A percentile compares a stretch with the other conserved stretches of the same genome.
These are phyloP conservation scores for Platynereis dumerilii DNA, from an alignment of 2,888 invertebrate genomes.

Conservation along the genomic window DNA sequence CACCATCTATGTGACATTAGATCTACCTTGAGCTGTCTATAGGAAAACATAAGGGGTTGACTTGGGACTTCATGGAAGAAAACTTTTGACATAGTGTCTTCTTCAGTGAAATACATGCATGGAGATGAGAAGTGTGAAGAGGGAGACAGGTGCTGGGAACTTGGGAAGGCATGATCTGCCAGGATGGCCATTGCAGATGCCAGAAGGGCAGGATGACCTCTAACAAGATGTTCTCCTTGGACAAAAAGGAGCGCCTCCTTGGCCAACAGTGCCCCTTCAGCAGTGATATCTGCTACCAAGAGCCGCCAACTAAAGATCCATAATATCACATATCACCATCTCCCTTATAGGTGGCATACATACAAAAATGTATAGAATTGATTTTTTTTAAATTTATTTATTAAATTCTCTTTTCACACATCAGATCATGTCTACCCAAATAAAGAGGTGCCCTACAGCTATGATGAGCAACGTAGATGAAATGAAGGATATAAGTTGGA, in stretches of 20 bases:
- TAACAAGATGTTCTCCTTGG: conserved; percentile 30
- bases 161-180: conserved; percentile 27
- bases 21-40: too few species aligned
- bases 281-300: conserved; percentile 24
- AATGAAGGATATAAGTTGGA: background rate
- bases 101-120: conserved; percentile 17
- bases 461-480: background rate
- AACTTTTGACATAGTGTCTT: too few species aligned
- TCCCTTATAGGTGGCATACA: too few species aligned
- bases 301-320: background rate
- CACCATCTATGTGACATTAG: too few species aligned
- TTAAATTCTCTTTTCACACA: too few species aligned
- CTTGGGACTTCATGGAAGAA: too few species aligned
- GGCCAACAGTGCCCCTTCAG: conserved; percentile 27
- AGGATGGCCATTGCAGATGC: conserved; percentile 28
- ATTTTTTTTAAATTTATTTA: too few species aligned
- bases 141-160: conserved; percentile 25
- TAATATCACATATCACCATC: too few species aligned
- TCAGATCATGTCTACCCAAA: background rate
- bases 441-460: background rate
- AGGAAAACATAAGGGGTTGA: too few species aligned
- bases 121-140: conserved; percentile 25
- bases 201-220: conserved; percentile 25
- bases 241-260: conserved; percentile 22
- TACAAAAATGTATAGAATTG: too few species aligned